Base-by-base conservation (phyloP, 2,113 vertebrate genomes). In the Menura novaehollandiae region DNA sequence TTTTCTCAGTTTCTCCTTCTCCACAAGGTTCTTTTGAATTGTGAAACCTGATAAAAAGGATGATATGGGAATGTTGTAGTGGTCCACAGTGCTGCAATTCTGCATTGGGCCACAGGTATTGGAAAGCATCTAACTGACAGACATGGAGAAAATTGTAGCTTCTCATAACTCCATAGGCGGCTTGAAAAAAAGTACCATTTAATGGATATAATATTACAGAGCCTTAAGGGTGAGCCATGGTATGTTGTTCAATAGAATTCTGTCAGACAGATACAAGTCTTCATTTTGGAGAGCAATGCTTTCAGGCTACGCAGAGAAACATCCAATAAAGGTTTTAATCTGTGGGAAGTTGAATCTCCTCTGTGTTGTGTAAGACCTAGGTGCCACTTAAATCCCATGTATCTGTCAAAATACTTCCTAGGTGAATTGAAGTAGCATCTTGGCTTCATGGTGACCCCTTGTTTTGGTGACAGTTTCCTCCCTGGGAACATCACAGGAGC, bases 311-410 rank as follows among this genome's bases (percentile, higher is more conserved):
- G n/a, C 46, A 72, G 80, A 77, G 56, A 85, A 95, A 87, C 35
- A 91, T 49, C 58, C 73, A 89, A 49, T 89, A 92, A 89, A 81
- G 64, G 60, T 91, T 95, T 91, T 89, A 84, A 74, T 94, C 56
- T 81, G 39, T 44, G 56, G 86, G 77, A 85, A 85, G 49, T 9
- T 78, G 60, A 44, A 85, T 81, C 95, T 91, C 43, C 47, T 26
- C 26, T 0, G 1, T 78, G 56, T 81, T 47, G 10, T 44, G 21
- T 72, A 74, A 83, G 63, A 62, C 72, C 41, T 58, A 46, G 43
- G 24, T 78, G n/a, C 62, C 55, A 47, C 43, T 93, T 91, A 79
- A 85, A 88, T 93, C 33, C 49, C 16, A 4, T 22, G 18, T 77
- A 51, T 68, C 85, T 93, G 64, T 68, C 67, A 82, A 86, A 85